These are phyloP conservation scores for Hepsetus odoe DNA, from an alignment of 2,113 vertebrate species.

Conservation along the genomic window DNA sequence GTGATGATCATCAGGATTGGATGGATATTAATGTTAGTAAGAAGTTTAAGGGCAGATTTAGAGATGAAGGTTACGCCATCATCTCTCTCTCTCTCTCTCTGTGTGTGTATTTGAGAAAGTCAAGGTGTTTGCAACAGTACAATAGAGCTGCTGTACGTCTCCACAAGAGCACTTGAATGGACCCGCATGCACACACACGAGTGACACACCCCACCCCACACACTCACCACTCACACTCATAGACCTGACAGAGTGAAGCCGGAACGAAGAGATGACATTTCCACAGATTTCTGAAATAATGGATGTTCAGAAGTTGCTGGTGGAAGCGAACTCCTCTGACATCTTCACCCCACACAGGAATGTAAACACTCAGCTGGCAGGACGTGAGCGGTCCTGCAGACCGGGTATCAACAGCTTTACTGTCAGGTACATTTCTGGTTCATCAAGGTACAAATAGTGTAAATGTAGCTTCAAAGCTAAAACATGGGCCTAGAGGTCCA, in stretches of 20 bases:
- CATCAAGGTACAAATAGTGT: no score
- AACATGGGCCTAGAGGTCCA: no score
- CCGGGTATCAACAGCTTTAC: no score
- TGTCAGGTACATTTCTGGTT: no score
- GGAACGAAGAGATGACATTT: conserved; percentile 2
- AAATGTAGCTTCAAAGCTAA: no score
- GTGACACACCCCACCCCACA: background rate
- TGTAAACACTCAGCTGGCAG: conserved; percentile 3
- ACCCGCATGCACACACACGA: background rate
- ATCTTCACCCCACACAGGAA: background rate
- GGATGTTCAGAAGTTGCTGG: background rate
- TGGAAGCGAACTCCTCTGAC: background rate
- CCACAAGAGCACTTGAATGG: background rate
- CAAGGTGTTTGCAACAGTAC: conserved; percentile 5
- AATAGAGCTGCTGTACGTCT: background rate
- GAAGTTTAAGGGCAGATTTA: no score
- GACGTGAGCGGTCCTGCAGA: no score
- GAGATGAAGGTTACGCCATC: no score
- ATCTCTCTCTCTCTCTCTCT: no score
- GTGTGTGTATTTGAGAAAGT: background rate
- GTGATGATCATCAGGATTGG: background rate
- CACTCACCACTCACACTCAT: no score
- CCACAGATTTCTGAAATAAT: conserved; percentile 17
- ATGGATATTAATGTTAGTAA: background rate
- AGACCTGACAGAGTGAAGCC: no score